Evolutionary conservation across 2,888 invertebrate genomes (phyloP).

Genomic region (Ligdia adustata): DNA sequence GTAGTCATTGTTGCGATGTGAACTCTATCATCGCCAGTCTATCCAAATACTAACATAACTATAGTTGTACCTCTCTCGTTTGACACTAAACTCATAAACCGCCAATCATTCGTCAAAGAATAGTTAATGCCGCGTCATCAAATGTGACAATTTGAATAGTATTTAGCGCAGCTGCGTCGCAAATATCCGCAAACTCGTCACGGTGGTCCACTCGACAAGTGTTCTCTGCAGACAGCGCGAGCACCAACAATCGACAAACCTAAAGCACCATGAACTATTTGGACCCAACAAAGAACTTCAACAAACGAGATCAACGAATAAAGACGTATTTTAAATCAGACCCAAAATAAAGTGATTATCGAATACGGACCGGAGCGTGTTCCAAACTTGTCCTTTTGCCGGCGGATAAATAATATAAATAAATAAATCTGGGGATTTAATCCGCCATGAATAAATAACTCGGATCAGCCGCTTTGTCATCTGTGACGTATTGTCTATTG

Average conservation of each 20-base stretch:
- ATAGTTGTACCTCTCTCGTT: too few species aligned
- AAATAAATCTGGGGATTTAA: constrained; percentile 55
- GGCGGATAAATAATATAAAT: constrained; percentile 64
- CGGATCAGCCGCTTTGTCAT: constrained; percentile 72
- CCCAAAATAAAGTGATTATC: constrained; percentile 69
- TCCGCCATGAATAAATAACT: constrained; percentile 80
- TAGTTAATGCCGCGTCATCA: not conserved
- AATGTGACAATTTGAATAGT: constrained; percentile 25
- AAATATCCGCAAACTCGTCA: constrained; percentile 28
- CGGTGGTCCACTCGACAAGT: constrained; percentile 36
- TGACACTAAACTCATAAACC: not conserved
- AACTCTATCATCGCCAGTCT: too few species aligned
- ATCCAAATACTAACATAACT: too few species aligned
- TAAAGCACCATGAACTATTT: constrained; percentile 67
- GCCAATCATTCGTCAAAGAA: not conserved
- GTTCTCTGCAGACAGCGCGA: constrained; percentile 23
- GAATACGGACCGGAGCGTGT: constrained; percentile 48
- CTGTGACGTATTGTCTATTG: constrained; percentile 74
- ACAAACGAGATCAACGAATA: constrained; percentile 64
- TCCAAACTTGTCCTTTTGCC: constrained; percentile 66
- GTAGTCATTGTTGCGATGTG: too few species aligned
- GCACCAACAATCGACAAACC: constrained; percentile 45
- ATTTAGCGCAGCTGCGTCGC: constrained; percentile 26
- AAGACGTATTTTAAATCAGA: constrained; percentile 43
- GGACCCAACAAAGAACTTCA: constrained; percentile 58